These are phyloP conservation scores for Bombus vancouverensis DNA, from an alignment of 1,140 invertebrate genomes.

Conservation along the genomic window DNA sequence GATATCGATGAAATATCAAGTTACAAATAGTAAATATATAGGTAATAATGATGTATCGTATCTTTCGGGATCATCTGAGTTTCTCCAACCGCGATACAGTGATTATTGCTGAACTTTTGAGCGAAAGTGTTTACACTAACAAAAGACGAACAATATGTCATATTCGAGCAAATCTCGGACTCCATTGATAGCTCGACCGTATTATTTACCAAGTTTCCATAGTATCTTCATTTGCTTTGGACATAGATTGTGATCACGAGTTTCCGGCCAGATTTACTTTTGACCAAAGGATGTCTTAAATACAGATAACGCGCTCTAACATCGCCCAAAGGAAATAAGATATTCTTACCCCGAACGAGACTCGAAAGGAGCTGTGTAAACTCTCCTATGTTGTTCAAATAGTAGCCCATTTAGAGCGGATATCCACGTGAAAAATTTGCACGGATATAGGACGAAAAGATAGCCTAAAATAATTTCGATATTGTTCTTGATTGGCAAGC, in stretches of 20 bases:
- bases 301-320: not conserved
- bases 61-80: no score
- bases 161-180: not conserved
- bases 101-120: no score
- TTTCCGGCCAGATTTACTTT: slow-evolving; percentile 16
- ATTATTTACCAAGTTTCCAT: not conserved
- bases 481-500: not conserved
- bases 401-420: not conserved
- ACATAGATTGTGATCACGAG: slow-evolving; percentile 18
- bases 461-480: not conserved
- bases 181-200: not conserved
- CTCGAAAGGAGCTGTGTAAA: not conserved
- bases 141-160: not conserved
- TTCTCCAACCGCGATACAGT: no score
- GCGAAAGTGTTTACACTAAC: not conserved
- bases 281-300: not conserved
- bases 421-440: not conserved
- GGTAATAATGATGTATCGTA: no score
- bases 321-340: not conserved
- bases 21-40: no score
- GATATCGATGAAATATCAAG: no score
- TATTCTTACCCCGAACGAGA: not conserved
- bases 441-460: not conserved
- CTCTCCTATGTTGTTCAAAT: not conserved
- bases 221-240: not conserved